Evolutionary conservation across 2,797 vertebrate genomes (phyloP), one percentile per base, ranked within the genome.

Genomic region (Tapera naevia): DNA sequence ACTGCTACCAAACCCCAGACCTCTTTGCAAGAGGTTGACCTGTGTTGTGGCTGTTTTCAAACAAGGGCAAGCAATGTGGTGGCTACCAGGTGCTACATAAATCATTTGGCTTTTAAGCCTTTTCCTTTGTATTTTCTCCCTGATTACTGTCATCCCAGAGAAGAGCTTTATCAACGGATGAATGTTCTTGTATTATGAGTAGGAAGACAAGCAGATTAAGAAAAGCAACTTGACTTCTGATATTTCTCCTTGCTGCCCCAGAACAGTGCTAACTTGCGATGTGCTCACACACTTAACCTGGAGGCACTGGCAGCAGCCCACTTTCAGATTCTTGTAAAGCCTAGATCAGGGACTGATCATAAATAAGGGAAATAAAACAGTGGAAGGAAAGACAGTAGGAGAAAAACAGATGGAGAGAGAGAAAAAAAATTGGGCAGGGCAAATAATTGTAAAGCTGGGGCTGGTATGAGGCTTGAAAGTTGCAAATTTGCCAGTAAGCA

Each of bases 231-330:
- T 67, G 17, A 46, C 51, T 70, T 66, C 23, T 28, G 10, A 13
- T 19, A 5, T 3, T 28, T 43, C n/a, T 76, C 25, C 27, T 39
- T 25, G 1, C 27, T 46, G 57, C 14, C 51, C 46, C 33, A 24
- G 71, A 33, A 22, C 25, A 53, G 64, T 1, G 0, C 13, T 10
- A 25, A 7, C 6, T 7, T 0, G 1, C 25, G 48, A 32, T 7
- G 48, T 4, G 0, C 48, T 69, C n/a, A 4, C 16, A 41, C 2
- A 0, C 32, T 23, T 0, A 1, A 25, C 37, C 75, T 35, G 53
- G 10, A 2, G 9, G 48, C 8, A 2, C 0, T 4, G 33, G 18
- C 28, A 50, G 17, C 67, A 51, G 51, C 43, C 27, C 0, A 0
- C 33, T 56, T 28, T 10, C 41, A 67, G 51, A 33, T 30, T 24